These are phyloP conservation scores for Cladorhizidae sp. DNA, from an alignment of 37 sponge, comb jelly and placozoan genomes.

Conservation along the genomic window DNA sequence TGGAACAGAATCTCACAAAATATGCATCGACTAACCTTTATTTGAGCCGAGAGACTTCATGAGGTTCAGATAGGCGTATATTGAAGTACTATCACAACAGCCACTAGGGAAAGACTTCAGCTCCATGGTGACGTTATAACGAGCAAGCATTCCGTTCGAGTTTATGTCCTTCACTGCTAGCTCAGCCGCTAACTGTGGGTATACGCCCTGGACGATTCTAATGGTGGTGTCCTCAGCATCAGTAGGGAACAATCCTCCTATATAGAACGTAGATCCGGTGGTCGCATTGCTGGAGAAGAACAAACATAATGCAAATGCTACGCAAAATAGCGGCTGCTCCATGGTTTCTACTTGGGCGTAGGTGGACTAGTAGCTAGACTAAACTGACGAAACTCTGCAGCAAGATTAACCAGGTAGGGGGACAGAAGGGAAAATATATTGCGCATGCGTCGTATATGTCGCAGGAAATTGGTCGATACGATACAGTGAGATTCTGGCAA, in stretches of 20 bases:
- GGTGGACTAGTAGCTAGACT: too few species aligned
- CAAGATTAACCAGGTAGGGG: too few species aligned
- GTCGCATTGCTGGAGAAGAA: neutral
- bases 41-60: neutral
- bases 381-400: too few species aligned
- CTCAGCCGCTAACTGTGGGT: neutral
- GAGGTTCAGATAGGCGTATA: neutral
- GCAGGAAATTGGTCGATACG: too few species aligned
- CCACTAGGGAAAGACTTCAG: neutral
- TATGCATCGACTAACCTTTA: too few species aligned
- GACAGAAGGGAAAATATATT: too few species aligned
- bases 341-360: neutral
- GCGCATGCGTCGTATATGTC: too few species aligned
- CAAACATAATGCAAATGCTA: too few species aligned
- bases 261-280: neutral
- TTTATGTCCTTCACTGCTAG: constrained; percentile 1
- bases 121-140: neutral
- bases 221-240: neutral
- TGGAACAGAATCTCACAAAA: too few species aligned
- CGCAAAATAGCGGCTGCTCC: neutral
- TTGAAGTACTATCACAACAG: neutral
- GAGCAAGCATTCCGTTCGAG: neutral
- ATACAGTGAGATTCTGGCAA: too few species aligned
- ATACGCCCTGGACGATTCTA: neutral
- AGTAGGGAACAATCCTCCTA: constrained; percentile 8